Percentiles rank a stretch among this genome's conserved stretches.
These are phyloP conservation scores for Caenorhabditis plicata DNA, from an alignment of 2,888 invertebrate genomes.

Conservation along the genomic window DNA sequence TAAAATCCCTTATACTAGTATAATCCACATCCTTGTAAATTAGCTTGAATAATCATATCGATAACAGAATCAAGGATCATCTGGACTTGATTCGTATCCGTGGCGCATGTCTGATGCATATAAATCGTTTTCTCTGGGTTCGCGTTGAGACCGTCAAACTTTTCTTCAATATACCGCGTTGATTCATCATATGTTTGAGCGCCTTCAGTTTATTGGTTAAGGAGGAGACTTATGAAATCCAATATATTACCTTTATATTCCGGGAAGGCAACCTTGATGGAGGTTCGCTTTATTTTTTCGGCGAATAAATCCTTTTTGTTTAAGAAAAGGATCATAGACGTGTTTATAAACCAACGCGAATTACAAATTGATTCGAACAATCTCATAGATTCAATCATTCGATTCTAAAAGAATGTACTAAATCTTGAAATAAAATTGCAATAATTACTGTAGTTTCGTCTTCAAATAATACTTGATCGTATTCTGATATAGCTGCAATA, in stretches of 20 bases:
- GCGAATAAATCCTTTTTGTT: slow-evolving; percentile 64
- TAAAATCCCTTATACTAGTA: slow-evolving; percentile 58
- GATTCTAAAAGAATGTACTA: slow-evolving; percentile 51
- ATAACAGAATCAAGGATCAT: slow-evolving; percentile 64
- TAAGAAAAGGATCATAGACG: slow-evolving; percentile 65
- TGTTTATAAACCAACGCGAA: slow-evolving; percentile 65
- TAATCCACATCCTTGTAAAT: slow-evolving; percentile 65
- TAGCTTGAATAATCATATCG: slow-evolving; percentile 65
- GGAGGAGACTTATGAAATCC: neutral
- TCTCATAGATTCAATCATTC: slow-evolving; percentile 65
- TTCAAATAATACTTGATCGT: slow-evolving; percentile 64
- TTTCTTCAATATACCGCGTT: slow-evolving; percentile 97
- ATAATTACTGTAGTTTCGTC: slow-evolving; percentile 61
- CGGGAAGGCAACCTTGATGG: slow-evolving; percentile 58
- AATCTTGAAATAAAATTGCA: neutral
- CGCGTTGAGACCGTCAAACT: slow-evolving; percentile 99
- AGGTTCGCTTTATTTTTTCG: slow-evolving; percentile 58
- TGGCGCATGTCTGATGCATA: slow-evolving; percentile 60
- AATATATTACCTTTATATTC: slow-evolving; percentile 62
- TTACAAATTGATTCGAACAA: slow-evolving; percentile 65
- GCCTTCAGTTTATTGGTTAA: slow-evolving; percentile 70
- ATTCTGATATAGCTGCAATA: slow-evolving; percentile 56
- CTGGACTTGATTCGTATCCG: slow-evolving; percentile 61
- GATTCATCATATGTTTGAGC: slow-evolving; percentile 95
- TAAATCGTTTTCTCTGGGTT: slow-evolving; percentile 99